Base-by-base conservation (phyloP, 2,797 vertebrate genomes). In the Megaceryle alcyon region DNA sequence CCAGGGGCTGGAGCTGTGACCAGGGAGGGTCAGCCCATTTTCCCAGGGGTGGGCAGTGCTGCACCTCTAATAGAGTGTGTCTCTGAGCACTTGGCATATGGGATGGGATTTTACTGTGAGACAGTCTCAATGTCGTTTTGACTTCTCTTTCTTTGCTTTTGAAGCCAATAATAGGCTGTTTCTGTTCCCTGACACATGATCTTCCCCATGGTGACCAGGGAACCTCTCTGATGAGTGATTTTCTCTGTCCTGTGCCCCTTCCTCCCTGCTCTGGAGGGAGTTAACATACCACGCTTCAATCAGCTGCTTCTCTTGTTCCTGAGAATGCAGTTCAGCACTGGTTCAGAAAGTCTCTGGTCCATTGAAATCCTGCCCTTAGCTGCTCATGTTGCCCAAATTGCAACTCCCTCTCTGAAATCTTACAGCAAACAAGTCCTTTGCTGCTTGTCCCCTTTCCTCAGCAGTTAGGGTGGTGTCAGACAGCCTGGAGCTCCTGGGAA, bases 241-340 rank as follows among this genome's bases (percentile, higher is more conserved):
- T 94, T 59, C 71, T 95, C 80, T 94, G 92, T 97, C 86, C 88
- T 33, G 51, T 83, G 71, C 20, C 91, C 65, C 46, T 65, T 90
- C 43, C 57, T 64, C 61, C 69, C 39, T 12, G 51, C 77, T 72
- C 90, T 18, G 35, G 18, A 76, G 64, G 33, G 26, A 82, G 60
- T 76, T 94, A 83, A 41, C 23, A 21, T 72, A 44, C 63, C 68
- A 64, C 7, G 68, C 93, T 91, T 94, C 95, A 90, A 14, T 86
- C 59, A 53, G 70, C 82, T 81, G 51, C 86, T 95, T 97, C 90
- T 95, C 90, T 33, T 91, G 48, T 92, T 95, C 90, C 95, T 94
- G 94, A 88, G 87, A 92, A 94, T 48, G 41, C 81, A 90, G 80
- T 66, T 86, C 89, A 96, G 88, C 70, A 4, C 85, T 3, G 44